Base-by-base conservation (phyloP, 2,797 vertebrate species). In the Arnoldichthys spilopterus region DNA sequence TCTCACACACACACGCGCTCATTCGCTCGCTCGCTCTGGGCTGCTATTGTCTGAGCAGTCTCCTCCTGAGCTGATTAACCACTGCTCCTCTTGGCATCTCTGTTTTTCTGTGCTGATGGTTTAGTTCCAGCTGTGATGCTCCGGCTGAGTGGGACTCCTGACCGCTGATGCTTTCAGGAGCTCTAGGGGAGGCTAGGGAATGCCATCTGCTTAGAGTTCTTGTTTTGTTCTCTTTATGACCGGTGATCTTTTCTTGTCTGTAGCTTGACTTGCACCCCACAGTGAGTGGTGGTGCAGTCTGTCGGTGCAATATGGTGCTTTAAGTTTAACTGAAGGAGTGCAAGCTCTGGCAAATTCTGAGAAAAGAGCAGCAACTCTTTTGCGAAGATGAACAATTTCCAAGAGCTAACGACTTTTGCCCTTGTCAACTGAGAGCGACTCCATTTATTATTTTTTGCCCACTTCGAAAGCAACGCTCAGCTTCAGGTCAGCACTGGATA, bases 21-120 rank as follows among this genome's bases (percentile, higher is more conserved):
- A 49, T 72, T 78, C 71, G 32, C 51, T 71, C 64, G 89, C 84
- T 85, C 83, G 88, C 87, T 78, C 77, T 37, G 70, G 32, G 83
- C 89, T 90, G 89, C 87, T 91, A 89, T 91, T 88, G 90, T 92
- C 86, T 90, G 84, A 72, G 70, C 81, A 80, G 84, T 84, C 86
- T 88, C 80, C 87, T 88, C 85, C 61, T 85, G 77, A 85, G 85
- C 83, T 89, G 87, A 89, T 90, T 85, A 87, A 87, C 80, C 87
- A 67, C 40, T n/a, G 82, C 82, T 85, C 85, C 89, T 85, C 87
- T 84, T 84, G 85, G 82, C 85, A 82, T 51, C 86, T 84, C 62
- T 16, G 5, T 45, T 20, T 68, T 75, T 53, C 56, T 49, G 85
- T 86, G 86, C 86, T 67, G 83, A 88, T 76, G 86, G 70, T 78